phyloP scores from a whole-genome alignment of 1,140 invertebrate genomes.

The Anastrepha ludens region DNA sequence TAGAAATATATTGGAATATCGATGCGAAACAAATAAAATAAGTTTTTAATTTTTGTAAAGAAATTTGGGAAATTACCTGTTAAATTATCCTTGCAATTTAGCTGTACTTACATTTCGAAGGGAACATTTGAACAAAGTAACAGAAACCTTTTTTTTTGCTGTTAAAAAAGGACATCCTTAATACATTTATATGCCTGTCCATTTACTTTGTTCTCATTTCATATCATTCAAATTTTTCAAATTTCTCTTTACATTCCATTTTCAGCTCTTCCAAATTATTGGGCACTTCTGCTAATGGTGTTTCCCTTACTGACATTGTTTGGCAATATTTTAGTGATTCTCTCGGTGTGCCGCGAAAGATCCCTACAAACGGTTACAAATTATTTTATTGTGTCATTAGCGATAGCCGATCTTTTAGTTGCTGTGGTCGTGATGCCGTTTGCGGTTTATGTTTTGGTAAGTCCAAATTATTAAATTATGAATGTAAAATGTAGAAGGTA shows the following conservation, averaged over 20 bases:
- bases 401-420: conserved; percentile 97
- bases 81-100: no score
- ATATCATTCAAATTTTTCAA: conserved; percentile 83
- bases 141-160: no score
- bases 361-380: conserved; percentile 96
- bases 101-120: no score
- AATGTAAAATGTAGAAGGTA: no score
- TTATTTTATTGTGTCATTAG: conserved; percentile 98
- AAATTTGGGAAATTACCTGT: no score
- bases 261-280: conserved; percentile 82
- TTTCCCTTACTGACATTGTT: conserved; percentile 96
- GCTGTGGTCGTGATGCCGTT: conserved; percentile 98
- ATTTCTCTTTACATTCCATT: conserved; percentile 25
- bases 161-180: no score
- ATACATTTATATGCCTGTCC: no score
- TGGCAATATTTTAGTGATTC: conserved; percentile 96
- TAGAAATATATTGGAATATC: no score
- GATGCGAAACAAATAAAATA: no score
- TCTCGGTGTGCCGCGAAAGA: conserved; percentile 92
- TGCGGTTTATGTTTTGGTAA: conserved; percentile 96
- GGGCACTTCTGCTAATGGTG: conserved; percentile 89
- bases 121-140: no score
- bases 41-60: no score
- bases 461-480: conserved; percentile 68
- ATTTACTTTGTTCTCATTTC: not conserved